Conservation (phyloP, 53 echinoderm and acorn worm species). For the Apostichopus leukothele region DNA sequence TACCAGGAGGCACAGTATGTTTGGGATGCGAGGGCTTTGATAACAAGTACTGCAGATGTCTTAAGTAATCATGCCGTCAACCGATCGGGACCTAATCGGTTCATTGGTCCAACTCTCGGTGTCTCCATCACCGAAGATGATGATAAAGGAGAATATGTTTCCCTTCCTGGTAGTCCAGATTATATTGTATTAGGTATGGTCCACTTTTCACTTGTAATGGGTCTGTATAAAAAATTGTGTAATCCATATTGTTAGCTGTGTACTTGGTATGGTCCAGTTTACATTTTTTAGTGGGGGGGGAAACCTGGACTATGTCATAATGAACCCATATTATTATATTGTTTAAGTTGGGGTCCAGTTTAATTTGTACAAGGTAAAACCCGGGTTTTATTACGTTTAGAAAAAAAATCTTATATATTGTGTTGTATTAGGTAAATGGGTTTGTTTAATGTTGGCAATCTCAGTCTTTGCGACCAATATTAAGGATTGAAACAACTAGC, state of each 20-base stretch:
- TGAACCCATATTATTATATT: too few species aligned
- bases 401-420: neutral
- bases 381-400: neutral
- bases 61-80: slow-evolving; percentile 56
- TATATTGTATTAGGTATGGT: slow-evolving; percentile 71
- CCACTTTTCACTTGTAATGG: too few species aligned
- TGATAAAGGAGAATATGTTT: slow-evolving; percentile 41
- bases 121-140: slow-evolving; percentile 59
- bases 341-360: too few species aligned
- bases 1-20: slow-evolving; percentile 70
- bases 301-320: too few species aligned
- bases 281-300: too few species aligned
- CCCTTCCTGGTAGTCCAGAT: slow-evolving; percentile 63
- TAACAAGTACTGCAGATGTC: slow-evolving; percentile 57
- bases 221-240: too few species aligned
- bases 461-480: too few species aligned
- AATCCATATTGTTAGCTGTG: too few species aligned
- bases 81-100: slow-evolving; percentile 47
- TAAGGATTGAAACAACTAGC: too few species aligned
- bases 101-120: slow-evolving; percentile 64
- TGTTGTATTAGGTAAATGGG: neutral
- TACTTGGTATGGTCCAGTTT: too few species aligned
- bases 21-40: slow-evolving; percentile 66
- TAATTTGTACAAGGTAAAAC: too few species aligned
- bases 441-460: neutral